phyloP scores from a whole-genome alignment of 2,888 invertebrate genomes.

The Dinocampus coccinellae region DNA sequence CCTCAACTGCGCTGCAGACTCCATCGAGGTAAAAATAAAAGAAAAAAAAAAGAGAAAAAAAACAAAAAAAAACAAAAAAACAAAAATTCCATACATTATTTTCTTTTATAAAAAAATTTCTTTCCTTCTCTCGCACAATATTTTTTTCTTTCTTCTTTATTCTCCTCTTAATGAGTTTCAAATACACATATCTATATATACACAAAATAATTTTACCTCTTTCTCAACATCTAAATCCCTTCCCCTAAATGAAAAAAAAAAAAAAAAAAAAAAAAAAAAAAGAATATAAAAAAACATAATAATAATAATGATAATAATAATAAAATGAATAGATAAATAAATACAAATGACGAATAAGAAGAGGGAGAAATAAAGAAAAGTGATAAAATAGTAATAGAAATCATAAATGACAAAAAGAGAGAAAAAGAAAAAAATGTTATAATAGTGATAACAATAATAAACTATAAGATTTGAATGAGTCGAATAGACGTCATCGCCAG shows the following conservation, averaged over 20 bases:
- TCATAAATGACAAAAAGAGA: not conserved
- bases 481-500: not conserved
- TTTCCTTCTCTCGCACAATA: too few relatives aligned
- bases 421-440: constrained; percentile 6
- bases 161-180: constrained; percentile 6
- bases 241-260: not conserved
- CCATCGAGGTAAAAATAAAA: constrained; percentile 34
- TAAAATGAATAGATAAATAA: too few relatives aligned
- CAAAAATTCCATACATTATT: constrained; percentile 43
- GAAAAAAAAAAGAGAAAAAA: too few relatives aligned
- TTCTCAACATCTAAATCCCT: not conserved
- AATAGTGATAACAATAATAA: not conserved
- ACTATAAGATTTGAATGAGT: not conserved
- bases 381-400: not conserved
- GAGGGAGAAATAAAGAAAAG: not conserved
- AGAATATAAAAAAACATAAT: too few relatives aligned
- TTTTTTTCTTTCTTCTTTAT: too few relatives aligned
- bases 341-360: not conserved
- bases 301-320: too few relatives aligned
- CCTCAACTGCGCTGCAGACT: constrained; percentile 38
- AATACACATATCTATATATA: not conserved
- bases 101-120: constrained; percentile 38
- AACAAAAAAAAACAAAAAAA: too few relatives aligned
- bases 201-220: not conserved
- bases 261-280: too few relatives aligned